Evolutionary conservation across 2,888 invertebrate genomes (phyloP), one percentile per base, ranked within the genome.

Genomic region (Balanococcus diminutus): DNA sequence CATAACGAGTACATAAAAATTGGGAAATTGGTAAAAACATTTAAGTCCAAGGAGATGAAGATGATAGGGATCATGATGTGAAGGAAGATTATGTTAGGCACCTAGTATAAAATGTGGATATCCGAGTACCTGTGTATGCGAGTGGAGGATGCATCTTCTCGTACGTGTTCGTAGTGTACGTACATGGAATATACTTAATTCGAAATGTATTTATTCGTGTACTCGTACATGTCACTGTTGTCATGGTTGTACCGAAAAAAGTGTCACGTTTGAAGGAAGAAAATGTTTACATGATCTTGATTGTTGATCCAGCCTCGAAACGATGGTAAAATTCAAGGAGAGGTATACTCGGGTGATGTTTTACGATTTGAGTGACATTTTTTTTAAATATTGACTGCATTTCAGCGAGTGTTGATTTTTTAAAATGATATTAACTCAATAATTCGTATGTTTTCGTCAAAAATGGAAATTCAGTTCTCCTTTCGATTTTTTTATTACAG

Each of bases 271-370:
- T 22, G 56, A 56, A 22, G 56, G 22, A 19, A 56, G 1, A 56
- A 36, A 56, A 56, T 56, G 56, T 51, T 19, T 4, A 19, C 19
- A 19, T 51, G 51, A 51, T 51, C 51, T 51, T 51, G 56, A 56
- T 56, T 51, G 19, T 51, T 51, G 56, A 56, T 56, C 51, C 51
- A 56, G 56, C 56, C 56, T 56, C 56, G 56, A 56, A 56, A 56
- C 0, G 56, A 56, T 22, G 5, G 56, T 56, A 56, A 22, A 56
- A 56, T 56, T 56, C 56, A 56, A 56, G 56, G 56, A 56, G 19
- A 56, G 56, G 6, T 56, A 5, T n/a, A n/a, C 0, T 46, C 3
- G 3, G 19, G 22, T 11, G 22, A 56, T 51, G 56, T 56, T 22
- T 22, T 22, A 22, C 8, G 22, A 22, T 19, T 56, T n/a, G n/a